Conservation (phyloP, 1,140 invertebrate species). For the Aphelenchoides besseyi region DNA sequence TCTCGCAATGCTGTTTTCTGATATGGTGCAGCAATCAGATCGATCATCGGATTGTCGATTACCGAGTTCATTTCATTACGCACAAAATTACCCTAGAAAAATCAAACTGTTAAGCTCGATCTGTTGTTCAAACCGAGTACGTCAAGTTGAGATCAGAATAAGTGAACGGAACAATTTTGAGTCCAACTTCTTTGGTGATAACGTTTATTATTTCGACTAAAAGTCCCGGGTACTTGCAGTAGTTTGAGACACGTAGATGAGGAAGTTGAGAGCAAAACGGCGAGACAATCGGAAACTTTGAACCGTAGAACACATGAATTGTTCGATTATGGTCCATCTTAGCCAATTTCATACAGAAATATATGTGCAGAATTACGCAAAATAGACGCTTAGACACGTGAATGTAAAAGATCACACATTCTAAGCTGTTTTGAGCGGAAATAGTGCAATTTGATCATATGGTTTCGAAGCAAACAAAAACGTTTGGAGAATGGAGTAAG, state of each 20-base stretch:
- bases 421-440: too few species aligned
- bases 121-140: too few species aligned
- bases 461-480: too few species aligned
- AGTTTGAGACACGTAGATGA: background rate
- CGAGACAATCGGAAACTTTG: background rate
- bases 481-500: too few species aligned
- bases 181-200: background rate
- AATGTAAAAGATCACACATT: too few species aligned
- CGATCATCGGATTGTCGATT: background rate
- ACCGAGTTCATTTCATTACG: background rate
- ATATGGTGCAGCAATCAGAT: background rate
- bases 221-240: background rate
- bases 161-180: background rate
- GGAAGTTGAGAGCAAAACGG: background rate
- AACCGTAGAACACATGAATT: background rate
- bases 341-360: too few species aligned
- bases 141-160: background rate
- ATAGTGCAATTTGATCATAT: too few species aligned
- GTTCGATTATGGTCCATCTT: too few species aligned
- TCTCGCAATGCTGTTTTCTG: background rate
- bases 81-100: background rate
- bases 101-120: background rate
- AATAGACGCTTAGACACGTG: too few species aligned
- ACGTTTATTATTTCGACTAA: conserved; percentile 6
- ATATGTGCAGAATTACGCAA: too few species aligned